A percentile compares a stretch with the other conserved stretches of the same genome.
These are phyloP conservation scores for Myotis vivesi DNA, from an alignment of 2,797 vertebrate species.

Conservation along the genomic window DNA sequence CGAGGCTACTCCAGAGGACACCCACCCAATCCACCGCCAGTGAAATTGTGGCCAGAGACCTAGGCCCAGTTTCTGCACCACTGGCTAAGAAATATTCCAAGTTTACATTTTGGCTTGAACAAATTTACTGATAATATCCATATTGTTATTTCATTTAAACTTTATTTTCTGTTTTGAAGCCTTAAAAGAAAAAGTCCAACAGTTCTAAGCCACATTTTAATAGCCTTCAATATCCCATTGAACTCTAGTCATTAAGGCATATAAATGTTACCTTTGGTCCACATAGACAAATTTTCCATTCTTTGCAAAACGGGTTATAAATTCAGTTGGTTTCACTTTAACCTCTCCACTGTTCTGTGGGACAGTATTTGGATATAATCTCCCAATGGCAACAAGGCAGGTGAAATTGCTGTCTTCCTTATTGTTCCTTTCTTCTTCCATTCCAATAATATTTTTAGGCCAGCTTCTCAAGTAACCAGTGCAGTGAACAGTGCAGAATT, in stretches of 20 bases:
- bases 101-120: neutral
- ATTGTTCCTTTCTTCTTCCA: constrained; percentile 87
- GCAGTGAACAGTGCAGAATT: constrained; percentile 95
- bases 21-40: neutral
- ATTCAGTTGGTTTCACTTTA: constrained; percentile 92
- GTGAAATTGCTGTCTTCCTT: constrained; percentile 91
- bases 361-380: constrained; percentile 87
- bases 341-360: constrained; percentile 89
- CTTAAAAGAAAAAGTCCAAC: neutral
- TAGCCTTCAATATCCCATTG: neutral
- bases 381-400: constrained; percentile 94
- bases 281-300: constrained; percentile 98
- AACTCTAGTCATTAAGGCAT: neutral
- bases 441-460: constrained; percentile 88
- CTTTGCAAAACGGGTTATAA: constrained; percentile 93
- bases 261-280: constrained; percentile 91
- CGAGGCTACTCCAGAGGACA: neutral
- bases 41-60: neutral
- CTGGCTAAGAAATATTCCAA: neutral
- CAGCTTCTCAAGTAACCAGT: constrained; percentile 96
- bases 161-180: neutral
- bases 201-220: neutral
- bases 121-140: neutral
- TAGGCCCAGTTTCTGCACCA: neutral
- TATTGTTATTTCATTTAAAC: neutral